Evolutionary conservation across 2,113 vertebrate genomes (phyloP), one percentile per base, ranked within the genome.

Genomic region (Grus americana): DNA sequence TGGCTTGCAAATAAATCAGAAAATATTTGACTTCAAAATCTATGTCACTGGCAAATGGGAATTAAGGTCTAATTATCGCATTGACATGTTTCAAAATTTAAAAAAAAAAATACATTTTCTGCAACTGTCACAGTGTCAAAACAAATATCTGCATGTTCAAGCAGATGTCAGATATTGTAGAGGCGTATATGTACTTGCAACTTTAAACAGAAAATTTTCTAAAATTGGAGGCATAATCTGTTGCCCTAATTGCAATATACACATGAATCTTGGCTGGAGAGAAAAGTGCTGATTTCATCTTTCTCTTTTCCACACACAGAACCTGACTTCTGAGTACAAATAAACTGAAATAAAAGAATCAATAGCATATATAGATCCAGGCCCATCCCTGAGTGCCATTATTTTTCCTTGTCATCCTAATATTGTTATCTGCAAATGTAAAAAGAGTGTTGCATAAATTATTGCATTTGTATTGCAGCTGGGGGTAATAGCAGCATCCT

Each of bases 131-230:
- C 24, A 40, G 58, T 93, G 96, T 97, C 65, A 66, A 97, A 98
- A 98, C 89, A 97, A 97, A 75, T 94, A 97, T 89, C 97, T 97
- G 38, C 91, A 89, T 91, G 50, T 86, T 86, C 27, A 29, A 97
- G 82, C 92, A 97, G 80, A 92, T 95, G 81, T 96, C 92, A 96
- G 75, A 73, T 86, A 91, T 50, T 92, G 92, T 46, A 97, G 79
- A 95, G 52, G 72, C 63, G 0, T 88, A 58, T 57, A 76, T 26
- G 49, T 81, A 83, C 92, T 93, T 94, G 61, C 72, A 94, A 95
- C 91, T 97, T 97, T 79, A 96, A 97, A 92, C 2, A 9, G 62
- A 94, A 94, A 79, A 50, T 44, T 96, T 93, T 88, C 88, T 95
- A 79, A 94, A 97, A 96, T 54, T 61, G 46, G 50, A 96, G 55